Conservation (phyloP, 2,888 invertebrate genomes). For the Pristionchus maxplancki region DNA sequence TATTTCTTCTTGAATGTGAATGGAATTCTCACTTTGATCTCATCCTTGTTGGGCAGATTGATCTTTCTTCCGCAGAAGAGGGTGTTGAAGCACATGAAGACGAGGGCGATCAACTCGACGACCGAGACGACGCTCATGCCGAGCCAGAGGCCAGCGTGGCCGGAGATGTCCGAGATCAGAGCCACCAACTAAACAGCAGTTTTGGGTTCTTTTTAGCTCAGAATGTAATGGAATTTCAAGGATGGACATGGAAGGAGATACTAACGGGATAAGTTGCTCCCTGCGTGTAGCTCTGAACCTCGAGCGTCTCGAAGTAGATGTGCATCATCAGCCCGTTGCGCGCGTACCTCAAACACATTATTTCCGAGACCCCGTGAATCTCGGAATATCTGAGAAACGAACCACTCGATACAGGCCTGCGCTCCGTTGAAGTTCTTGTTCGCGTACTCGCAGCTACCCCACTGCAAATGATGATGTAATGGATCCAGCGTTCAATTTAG, state of each 20-base stretch:
- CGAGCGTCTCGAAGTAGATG: background rate
- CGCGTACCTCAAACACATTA: background rate
- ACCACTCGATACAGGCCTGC: background rate
- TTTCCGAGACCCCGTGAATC: too few relatives aligned
- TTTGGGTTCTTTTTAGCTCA: too few relatives aligned
- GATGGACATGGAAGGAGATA: too few relatives aligned
- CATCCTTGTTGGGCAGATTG: background rate
- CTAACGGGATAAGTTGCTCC: slow-evolving; percentile 21
- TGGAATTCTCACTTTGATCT: background rate
- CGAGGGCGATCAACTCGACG: background rate
- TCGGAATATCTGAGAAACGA: too few relatives aligned
- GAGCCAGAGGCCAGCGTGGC: slow-evolving; percentile 14
- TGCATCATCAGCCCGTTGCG: background rate
- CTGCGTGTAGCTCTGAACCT: background rate
- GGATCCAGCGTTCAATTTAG: background rate
- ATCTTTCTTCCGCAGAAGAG: slow-evolving; percentile 1
- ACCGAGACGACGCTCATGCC: background rate
- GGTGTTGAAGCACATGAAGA: slow-evolving; percentile 6
- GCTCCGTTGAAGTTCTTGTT: slow-evolving; percentile 28
- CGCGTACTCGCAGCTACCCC: background rate
- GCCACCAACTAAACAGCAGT: background rate
- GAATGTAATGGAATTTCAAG: too few relatives aligned
- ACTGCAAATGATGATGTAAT: background rate
- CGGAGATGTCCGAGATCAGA: slow-evolving; percentile 23
- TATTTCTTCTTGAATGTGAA: background rate